These are phyloP conservation scores for Gambelia wislizenii DNA, from an alignment of 2,797 vertebrate genomes.

Conservation along the genomic window DNA sequence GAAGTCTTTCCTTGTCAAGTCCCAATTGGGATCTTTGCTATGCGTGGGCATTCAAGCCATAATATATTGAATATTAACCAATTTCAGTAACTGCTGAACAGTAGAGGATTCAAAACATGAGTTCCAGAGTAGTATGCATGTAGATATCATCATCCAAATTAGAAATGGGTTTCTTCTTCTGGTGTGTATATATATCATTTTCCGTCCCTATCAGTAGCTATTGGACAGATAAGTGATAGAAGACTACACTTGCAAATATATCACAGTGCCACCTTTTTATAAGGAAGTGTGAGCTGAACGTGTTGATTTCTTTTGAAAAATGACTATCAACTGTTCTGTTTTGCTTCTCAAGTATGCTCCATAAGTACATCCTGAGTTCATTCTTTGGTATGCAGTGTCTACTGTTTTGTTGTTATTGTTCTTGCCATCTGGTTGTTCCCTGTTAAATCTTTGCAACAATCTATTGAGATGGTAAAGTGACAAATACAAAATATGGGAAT, in stretches of 20 bases:
- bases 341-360: conserved; percentile 14
- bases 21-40: not conserved
- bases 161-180: conserved; percentile 15
- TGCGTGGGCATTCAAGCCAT: not conserved
- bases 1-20: not conserved
- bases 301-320: conserved; percentile 37
- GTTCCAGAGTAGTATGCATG: conserved; percentile 4
- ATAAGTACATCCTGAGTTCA: not conserved
- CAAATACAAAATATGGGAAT: not conserved
- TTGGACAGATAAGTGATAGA: not conserved
- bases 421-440: not conserved
- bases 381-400: not conserved
- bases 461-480: conserved; percentile 1
- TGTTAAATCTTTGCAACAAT: conserved; percentile 26
- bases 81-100: not conserved
- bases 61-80: not conserved
- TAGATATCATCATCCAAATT: not conserved
- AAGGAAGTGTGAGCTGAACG: conserved; percentile 32
- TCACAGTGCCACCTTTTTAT: not conserved
- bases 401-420: too few species aligned
- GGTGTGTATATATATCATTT: not conserved
- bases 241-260: conserved; percentile 8
- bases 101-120: not conserved
- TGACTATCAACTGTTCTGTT: conserved; percentile 11
- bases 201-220: not conserved